Evolutionary conservation across 2,888 invertebrate species (phyloP).

Genomic region (Stenolophus ochropezus): DNA sequence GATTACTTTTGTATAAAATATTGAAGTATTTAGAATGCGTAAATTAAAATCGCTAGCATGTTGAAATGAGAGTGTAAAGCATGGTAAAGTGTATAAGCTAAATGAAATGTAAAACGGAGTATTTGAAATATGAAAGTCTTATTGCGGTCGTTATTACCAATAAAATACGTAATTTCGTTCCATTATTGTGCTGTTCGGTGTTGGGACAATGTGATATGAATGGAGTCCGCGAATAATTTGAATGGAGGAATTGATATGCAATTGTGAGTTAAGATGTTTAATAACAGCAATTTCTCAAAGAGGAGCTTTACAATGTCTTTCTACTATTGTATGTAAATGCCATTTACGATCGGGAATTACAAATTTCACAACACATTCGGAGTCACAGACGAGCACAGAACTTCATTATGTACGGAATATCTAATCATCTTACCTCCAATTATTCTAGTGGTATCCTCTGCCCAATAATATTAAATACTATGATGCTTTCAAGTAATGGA

Average conservation of each 20-base stretch:
- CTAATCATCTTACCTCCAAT: not conserved
- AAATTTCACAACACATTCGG: constrained; percentile 32
- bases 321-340: constrained; percentile 57
- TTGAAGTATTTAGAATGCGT: no score
- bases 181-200: not conserved
- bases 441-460: no score
- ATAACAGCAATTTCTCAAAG: constrained; percentile 41
- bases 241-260: constrained; percentile 31
- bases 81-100: not conserved
- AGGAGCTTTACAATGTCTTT: constrained; percentile 20
- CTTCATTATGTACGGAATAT: not conserved
- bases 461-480: no score
- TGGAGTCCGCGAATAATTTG: constrained; percentile 29
- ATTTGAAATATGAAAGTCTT: constrained; percentile 7
- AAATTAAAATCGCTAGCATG: no score
- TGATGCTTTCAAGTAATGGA: no score
- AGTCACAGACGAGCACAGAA: not conserved
- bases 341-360: constrained; percentile 41
- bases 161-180: constrained; percentile 13
- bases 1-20: no score
- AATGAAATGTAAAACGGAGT: not conserved
- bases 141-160: constrained; percentile 9
- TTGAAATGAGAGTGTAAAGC: no score
- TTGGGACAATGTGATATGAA: constrained; percentile 9
- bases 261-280: constrained; percentile 44